A percentile compares a stretch with the other conserved stretches of the same genome.
Evolutionary conservation across 2,797 vertebrate species (phyloP).

Genomic region (Periophthalmus magnuspinnatus): DNA sequence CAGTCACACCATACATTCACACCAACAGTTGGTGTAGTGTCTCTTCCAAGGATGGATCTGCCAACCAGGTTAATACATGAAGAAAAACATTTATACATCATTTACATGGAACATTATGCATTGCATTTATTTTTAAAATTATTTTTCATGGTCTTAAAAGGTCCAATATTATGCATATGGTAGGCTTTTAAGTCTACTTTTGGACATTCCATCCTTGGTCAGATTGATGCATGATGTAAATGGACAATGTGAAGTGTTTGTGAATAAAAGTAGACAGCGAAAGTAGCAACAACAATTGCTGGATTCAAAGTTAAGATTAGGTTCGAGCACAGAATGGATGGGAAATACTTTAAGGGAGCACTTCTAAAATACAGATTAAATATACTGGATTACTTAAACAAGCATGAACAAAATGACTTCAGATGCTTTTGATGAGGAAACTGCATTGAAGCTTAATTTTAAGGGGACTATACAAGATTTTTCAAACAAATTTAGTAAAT

Average conservation of each 20-base stretch:
- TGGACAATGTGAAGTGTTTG: too few species aligned
- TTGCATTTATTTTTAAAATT: not conserved
- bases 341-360: too few species aligned
- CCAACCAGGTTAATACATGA: not conserved
- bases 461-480: not conserved
- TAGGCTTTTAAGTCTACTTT: not conserved
- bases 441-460: not conserved
- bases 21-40: not conserved
- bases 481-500: not conserved
- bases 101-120: not conserved
- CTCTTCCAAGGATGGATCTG: not conserved
- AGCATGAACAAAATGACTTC: too few species aligned
- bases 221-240: too few species aligned
- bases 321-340: too few species aligned
- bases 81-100: not conserved
- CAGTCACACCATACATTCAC: not conserved
- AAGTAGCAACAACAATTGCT: too few species aligned
- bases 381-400: too few species aligned
- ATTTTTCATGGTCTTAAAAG: not conserved
- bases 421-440: too few species aligned
- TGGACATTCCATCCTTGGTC: not conserved
- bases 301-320: too few species aligned
- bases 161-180: not conserved
- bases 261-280: too few species aligned
- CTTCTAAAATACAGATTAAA: too few species aligned